These are phyloP conservation scores for Strigops habroptila DNA, from an alignment of 2,113 vertebrate species.

Conservation along the genomic window DNA sequence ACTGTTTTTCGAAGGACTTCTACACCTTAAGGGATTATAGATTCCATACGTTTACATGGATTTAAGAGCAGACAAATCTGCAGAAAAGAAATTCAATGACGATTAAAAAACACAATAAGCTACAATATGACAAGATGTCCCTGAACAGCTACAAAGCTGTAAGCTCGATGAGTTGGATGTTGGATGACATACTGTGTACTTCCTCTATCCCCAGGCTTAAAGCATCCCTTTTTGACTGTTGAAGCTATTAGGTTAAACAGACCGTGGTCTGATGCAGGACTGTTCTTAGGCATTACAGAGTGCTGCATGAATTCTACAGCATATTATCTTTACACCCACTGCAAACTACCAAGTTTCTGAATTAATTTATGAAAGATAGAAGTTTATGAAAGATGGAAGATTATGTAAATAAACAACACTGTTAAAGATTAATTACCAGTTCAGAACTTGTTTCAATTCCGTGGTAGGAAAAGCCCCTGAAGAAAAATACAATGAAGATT, in stretches of 20 bases:
- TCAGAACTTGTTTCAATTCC: background rate
- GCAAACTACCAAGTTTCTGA: background rate
- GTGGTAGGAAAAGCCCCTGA: background rate
- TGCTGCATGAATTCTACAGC: background rate
- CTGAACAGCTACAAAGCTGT: background rate
- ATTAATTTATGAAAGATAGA: background rate
- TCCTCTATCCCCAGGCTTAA: background rate
- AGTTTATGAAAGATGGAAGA: background rate
- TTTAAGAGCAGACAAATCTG: background rate
- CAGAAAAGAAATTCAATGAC: background rate
- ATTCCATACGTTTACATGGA: background rate
- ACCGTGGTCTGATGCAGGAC: background rate
- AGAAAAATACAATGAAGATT: background rate
- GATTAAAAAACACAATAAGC: background rate
- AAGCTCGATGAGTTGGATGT: background rate
- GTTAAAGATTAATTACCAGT: background rate
- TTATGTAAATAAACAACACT: background rate
- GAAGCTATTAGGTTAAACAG: background rate
- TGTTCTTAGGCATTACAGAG: background rate
- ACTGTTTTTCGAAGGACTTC: background rate
- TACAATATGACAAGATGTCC: background rate
- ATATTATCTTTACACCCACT: background rate
- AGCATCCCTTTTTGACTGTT: background rate
- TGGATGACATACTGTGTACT: background rate
- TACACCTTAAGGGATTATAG: background rate